phyloP scores from a whole-genome alignment of 2,888 invertebrate genomes.

The Xiphydria camelus region DNA sequence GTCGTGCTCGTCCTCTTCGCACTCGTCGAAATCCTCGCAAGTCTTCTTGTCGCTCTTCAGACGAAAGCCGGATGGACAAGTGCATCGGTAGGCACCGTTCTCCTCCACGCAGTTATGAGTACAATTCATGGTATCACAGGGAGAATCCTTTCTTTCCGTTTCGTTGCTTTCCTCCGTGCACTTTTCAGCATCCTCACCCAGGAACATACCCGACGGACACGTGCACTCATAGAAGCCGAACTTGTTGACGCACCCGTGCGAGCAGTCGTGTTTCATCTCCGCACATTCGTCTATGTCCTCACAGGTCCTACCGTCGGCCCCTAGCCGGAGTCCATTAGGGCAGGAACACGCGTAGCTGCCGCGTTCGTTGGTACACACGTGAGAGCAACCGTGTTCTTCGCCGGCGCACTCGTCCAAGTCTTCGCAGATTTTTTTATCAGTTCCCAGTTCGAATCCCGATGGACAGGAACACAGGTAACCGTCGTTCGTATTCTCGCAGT shows the following conservation, averaged over 20 bases:
- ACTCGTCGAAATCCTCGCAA: slow-evolving; percentile 63
- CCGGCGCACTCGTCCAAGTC: slow-evolving; percentile 53
- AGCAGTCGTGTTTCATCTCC: slow-evolving; percentile 59
- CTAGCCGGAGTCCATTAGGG: slow-evolving; percentile 54
- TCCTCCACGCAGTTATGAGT: slow-evolving; percentile 56
- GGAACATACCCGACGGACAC: slow-evolving; percentile 52
- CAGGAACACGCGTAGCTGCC: slow-evolving; percentile 64
- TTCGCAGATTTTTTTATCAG: slow-evolving; percentile 47
- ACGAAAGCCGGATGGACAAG: slow-evolving; percentile 47
- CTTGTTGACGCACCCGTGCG: slow-evolving; percentile 54
- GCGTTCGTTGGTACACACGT: slow-evolving; percentile 59
- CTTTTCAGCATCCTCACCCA: slow-evolving; percentile 33
- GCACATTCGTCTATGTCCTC: slow-evolving; percentile 55
- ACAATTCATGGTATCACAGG: slow-evolving; percentile 57
- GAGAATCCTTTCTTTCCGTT: too few relatives aligned
- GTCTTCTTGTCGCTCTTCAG: slow-evolving; percentile 58
- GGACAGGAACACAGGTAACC: slow-evolving; percentile 64
- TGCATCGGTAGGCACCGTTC: slow-evolving; percentile 40
- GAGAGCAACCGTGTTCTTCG: slow-evolving; percentile 51
- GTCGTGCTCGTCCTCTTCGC: slow-evolving; percentile 56
- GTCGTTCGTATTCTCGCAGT: slow-evolving; percentile 59
- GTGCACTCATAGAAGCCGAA: slow-evolving; percentile 42
- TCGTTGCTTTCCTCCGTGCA: slow-evolving; percentile 27
- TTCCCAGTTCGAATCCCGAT: slow-evolving; percentile 49
- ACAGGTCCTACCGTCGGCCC: slow-evolving; percentile 53